Evolutionary conservation across 1,140 invertebrate species (phyloP), one percentile per base, ranked within the genome.

Genomic region (Drosophila sulfurigaster): DNA sequence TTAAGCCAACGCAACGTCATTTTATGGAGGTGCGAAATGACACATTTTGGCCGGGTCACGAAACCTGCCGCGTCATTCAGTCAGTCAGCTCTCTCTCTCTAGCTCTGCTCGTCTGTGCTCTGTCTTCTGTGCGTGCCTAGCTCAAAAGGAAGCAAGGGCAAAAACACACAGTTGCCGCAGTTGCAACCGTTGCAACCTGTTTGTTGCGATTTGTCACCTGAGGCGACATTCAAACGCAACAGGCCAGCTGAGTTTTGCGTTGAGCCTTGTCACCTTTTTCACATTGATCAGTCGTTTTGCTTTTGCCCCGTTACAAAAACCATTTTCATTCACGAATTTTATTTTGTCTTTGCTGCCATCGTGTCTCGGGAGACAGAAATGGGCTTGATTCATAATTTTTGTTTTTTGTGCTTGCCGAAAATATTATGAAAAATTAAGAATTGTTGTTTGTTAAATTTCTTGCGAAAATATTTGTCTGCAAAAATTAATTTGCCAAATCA

Each of bases 1-100:
- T 32, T 32, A 35, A 79, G 76, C 6, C 46, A 15, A 35, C 57
- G 48, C 46, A 13, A 35, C 65, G 49, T 57, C 15, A 64, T 85
- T 89, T 87, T 89, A 89, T 89, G 81, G 38, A 89, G 81, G 85
- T 89, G 85, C 85, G 86, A 89, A 89, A 90, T 89, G 72, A 73
- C 85, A 89, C 85, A 89, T 89, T 81, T 80, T 72, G 57, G 56
- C 56, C 51, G 56, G 72, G 59, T 63, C 60, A 70, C 67, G 73
- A 57, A 90, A 89, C 85, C 85, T 85, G 85, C 85, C 78, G 86
- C 81, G 85, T 89, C 85, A 89, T 89, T 85, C 81, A 83, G 35
- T 10, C 7, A 32, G 20, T 25, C 20, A 25, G 20, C 20, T 25
- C 20, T 20, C 20, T 20, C 20, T 20, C 20, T 25, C 20, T 25